Evolutionary conservation across 1,140 invertebrate species (phyloP).

Genomic region (Eubasilissa regina): DNA sequence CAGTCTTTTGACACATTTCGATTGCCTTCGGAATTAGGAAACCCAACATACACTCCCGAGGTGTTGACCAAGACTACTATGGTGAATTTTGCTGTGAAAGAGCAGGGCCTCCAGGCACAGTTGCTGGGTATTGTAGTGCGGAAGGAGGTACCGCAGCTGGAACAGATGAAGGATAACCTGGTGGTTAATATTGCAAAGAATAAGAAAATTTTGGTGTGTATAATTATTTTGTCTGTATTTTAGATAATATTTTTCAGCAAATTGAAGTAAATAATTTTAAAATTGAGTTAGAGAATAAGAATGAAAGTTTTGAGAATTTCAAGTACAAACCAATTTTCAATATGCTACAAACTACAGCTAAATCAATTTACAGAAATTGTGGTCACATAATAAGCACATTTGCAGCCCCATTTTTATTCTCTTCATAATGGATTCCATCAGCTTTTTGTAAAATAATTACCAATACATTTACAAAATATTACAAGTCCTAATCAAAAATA

Average conservation of each 20-base stretch:
- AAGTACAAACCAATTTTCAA: too few relatives aligned
- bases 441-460: too few relatives aligned
- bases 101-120: slow-evolving; percentile 90
- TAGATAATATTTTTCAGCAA: too few relatives aligned
- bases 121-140: slow-evolving; percentile 87
- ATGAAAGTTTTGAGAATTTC: too few relatives aligned
- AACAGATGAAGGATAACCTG: slow-evolving; percentile 86
- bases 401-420: too few relatives aligned
- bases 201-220: slow-evolving; percentile 67
- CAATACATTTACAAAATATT: neutral
- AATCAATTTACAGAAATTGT: too few relatives aligned
- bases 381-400: too few relatives aligned
- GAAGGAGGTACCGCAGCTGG: slow-evolving; percentile 85
- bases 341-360: too few relatives aligned
- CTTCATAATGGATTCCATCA: too few relatives aligned
- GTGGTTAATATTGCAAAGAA: slow-evolving; percentile 79
- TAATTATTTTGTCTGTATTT: neutral
- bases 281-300: too few relatives aligned
- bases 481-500: slow-evolving; percentile 3
- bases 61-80: slow-evolving; percentile 92
- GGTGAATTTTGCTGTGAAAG: slow-evolving; percentile 94
- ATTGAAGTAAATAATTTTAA: too few relatives aligned
- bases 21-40: slow-evolving; percentile 66
- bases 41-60: slow-evolving; percentile 93
- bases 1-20: neutral